Evolutionary conservation across 2,888 invertebrate species (phyloP).

Genomic region (Cerceris ruficornis): DNA sequence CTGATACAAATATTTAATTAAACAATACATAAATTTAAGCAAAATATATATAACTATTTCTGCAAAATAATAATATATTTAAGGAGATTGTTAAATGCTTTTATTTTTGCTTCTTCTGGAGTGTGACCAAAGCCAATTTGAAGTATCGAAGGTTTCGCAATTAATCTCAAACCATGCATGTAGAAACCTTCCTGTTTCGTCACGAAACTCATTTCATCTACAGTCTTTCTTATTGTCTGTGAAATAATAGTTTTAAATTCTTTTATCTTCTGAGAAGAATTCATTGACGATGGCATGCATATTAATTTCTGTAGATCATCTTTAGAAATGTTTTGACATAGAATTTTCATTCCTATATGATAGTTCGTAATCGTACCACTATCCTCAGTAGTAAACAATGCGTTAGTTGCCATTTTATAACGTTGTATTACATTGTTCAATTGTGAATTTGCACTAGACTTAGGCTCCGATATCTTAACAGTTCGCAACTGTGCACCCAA

Average conservation of each 20-base stretch:
- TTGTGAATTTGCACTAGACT: fast-evolving
- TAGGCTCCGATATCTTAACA: background rate
- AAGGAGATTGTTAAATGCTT: conserved; percentile 19
- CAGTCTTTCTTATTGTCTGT: background rate
- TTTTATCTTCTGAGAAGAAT: background rate
- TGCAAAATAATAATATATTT: background rate
- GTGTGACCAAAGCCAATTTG: conserved; percentile 31
- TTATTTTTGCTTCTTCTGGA: conserved; percentile 5
- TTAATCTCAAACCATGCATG: conserved; percentile 7
- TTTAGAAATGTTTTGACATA: background rate
- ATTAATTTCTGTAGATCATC: background rate
- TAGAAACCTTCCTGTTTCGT: background rate
- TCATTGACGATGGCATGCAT: background rate
- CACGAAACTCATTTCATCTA: background rate
- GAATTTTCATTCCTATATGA: background rate
- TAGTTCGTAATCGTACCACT: background rate
- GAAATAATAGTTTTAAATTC: background rate
- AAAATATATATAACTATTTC: background rate
- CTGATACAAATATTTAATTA: too few relatives aligned
- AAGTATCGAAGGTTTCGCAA: conserved; percentile 1
- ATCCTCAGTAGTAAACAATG: background rate
- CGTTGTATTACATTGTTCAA: background rate
- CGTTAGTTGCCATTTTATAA: background rate
- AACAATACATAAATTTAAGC: too few relatives aligned
- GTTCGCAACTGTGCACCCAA: background rate